A percentile compares a stretch with the other conserved stretches of the same genome.
Evolutionary conservation across 2,797 vertebrate genomes (phyloP).

Genomic region (Thripadectes ignobilis): DNA sequence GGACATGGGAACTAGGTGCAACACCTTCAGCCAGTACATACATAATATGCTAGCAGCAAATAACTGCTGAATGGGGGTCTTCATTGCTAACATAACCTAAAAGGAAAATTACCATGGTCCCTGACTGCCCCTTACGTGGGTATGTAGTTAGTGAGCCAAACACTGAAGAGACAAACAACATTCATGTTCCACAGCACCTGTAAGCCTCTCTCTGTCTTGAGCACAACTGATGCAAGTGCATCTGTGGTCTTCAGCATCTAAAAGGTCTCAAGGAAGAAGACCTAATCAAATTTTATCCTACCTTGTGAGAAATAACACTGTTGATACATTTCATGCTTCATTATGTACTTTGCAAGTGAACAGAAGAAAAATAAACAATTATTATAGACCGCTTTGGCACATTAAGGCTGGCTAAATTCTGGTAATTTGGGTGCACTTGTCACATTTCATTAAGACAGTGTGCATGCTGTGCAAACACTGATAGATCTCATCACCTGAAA

Average conservation of each 20-base stretch:
- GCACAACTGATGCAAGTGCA: background rate
- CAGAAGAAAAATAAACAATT: background rate
- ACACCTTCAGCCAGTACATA: background rate
- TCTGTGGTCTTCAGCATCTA: background rate
- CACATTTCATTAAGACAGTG: constrained; percentile 21
- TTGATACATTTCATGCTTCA: background rate
- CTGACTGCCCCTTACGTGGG: background rate
- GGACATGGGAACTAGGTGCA: background rate
- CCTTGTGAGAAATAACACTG: background rate
- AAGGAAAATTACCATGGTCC: background rate
- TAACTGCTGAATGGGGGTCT: background rate
- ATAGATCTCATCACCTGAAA: constrained; percentile 11
- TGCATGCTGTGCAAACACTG: constrained; percentile 25
- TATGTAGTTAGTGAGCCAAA: background rate
- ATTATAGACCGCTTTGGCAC: background rate
- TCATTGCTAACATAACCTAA: background rate
- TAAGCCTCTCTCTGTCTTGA: background rate
- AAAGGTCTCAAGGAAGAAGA: background rate
- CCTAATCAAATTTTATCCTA: background rate
- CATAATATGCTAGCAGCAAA: background rate
- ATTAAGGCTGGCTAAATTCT: constrained; percentile 71
- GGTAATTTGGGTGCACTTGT: background rate
- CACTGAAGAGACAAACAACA: background rate
- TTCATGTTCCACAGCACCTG: background rate
- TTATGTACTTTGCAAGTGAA: background rate